A percentile compares a stretch with the other conserved stretches of the same genome.
Evolutionary conservation across 1,140 invertebrate genomes (phyloP).

Genomic region (Drosophila prosaltans): DNA sequence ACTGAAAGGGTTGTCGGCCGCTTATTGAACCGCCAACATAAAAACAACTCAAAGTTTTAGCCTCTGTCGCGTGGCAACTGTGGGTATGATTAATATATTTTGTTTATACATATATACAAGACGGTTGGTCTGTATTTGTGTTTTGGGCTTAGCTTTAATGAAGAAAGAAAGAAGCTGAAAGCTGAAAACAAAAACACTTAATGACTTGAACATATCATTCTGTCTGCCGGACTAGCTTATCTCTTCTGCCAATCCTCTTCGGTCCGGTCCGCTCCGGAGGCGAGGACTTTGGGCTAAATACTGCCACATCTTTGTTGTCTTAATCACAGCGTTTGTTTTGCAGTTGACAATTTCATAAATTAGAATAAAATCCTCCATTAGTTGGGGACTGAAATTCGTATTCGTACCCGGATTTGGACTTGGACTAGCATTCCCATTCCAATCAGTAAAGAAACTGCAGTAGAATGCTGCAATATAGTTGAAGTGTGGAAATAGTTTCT

Average conservation of each 20-base stretch:
- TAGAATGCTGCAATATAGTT: not conserved
- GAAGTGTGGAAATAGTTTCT: not conserved
- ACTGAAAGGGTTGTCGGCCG: slow-evolving; percentile 61
- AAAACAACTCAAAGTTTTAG: slow-evolving; percentile 49
- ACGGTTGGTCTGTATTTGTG: slow-evolving; percentile 41
- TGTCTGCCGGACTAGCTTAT: slow-evolving; percentile 55
- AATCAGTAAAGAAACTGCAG: slow-evolving; percentile 16
- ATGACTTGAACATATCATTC: slow-evolving; percentile 69
- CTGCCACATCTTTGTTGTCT: slow-evolving; percentile 30
- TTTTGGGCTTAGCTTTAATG: slow-evolving; percentile 70
- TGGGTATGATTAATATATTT: slow-evolving; percentile 63
- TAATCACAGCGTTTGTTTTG: slow-evolving; percentile 59
- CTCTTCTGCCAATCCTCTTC: slow-evolving; percentile 21
- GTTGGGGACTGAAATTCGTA: slow-evolving; percentile 35
- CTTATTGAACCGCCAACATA: slow-evolving; percentile 41
- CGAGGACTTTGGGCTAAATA: slow-evolving; percentile 15
- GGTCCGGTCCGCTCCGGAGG: not conserved
- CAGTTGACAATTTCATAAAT: slow-evolving; percentile 76
- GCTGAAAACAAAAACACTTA: slow-evolving; percentile 51
- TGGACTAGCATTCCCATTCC: not conserved
- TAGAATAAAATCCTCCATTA: slow-evolving; percentile 61
- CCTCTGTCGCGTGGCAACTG: slow-evolving; percentile 45
- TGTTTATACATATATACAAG: slow-evolving; percentile 14
- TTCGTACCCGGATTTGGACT: not conserved
- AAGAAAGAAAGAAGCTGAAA: slow-evolving; percentile 27